Conservation (phyloP, 2,888 invertebrate species). For the Dexiosoma caninum region DNA sequence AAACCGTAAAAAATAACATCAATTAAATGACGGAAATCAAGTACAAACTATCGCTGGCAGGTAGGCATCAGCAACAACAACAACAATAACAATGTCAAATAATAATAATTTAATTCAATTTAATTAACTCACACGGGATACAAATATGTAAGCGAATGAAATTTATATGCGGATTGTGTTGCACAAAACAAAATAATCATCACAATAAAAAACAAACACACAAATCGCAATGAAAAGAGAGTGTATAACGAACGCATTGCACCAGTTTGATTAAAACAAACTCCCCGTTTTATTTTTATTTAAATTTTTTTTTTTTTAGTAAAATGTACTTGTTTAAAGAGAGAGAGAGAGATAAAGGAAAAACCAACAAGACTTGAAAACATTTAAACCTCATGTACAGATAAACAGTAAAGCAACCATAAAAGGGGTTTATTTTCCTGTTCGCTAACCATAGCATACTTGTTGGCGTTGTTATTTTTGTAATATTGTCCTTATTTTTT, state of each 20-base stretch:
- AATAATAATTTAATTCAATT: conserved; percentile 76
- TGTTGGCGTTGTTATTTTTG: conserved; percentile 32
- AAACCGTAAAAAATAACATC: conserved; percentile 59
- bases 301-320: neutral
- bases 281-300: too few species aligned
- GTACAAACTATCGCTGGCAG: conserved; percentile 24
- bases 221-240: conserved; percentile 19
- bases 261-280: conserved; percentile 29
- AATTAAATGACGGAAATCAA: conserved; percentile 55
- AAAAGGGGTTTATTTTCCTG: conserved; percentile 43
- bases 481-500: conserved; percentile 1
- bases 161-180: conserved; percentile 43
- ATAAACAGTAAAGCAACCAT: conserved; percentile 34
- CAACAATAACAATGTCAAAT: conserved; percentile 66
- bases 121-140: conserved; percentile 76
- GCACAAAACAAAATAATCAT: conserved; percentile 14
- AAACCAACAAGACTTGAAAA: conserved; percentile 12
- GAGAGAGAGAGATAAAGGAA: conserved; percentile 25
- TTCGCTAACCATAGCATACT: conserved; percentile 30
- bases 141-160: conserved; percentile 42
- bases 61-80: conserved; percentile 13
- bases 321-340: conserved; percentile 10
- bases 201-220: neutral
- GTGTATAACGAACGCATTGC: conserved; percentile 57
- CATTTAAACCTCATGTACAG: neutral